Conservation (phyloP, 2,797 vertebrate genomes). For the Sus cebifrons region DNA sequence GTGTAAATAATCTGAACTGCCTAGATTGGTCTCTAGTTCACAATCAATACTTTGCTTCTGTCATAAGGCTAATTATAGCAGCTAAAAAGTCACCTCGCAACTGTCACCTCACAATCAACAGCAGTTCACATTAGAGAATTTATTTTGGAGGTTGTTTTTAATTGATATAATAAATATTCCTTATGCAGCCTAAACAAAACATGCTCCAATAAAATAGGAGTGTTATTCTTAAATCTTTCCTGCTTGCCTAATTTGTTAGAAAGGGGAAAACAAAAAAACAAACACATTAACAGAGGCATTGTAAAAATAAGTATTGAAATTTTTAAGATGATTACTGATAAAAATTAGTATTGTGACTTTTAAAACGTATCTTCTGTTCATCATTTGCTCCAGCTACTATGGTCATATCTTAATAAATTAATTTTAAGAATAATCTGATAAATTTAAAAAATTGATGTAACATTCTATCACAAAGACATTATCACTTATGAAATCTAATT, state of each 20-base stretch:
- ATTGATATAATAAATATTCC: slow-evolving; percentile 92
- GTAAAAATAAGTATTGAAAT: slow-evolving; percentile 81
- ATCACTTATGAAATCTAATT: slow-evolving; percentile 79
- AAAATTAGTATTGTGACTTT: slow-evolving; percentile 85
- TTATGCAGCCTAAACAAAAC: slow-evolving; percentile 87
- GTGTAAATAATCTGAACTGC: slow-evolving; percentile 92
- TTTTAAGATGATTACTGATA: slow-evolving; percentile 85
- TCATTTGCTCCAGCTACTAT: slow-evolving; percentile 81
- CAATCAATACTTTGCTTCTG: slow-evolving; percentile 93
- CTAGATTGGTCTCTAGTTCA: slow-evolving; percentile 91
- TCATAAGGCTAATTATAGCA: slow-evolving; percentile 93
- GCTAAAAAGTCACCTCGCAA: slow-evolving; percentile 92
- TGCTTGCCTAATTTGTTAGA: slow-evolving; percentile 85
- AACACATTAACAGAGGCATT: slow-evolving; percentile 78
- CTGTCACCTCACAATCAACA: slow-evolving; percentile 90
- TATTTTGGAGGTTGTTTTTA: slow-evolving; percentile 90
- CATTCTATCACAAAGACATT: slow-evolving; percentile 80
- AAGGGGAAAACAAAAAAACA: slow-evolving; percentile 81
- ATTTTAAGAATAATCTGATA: slow-evolving; percentile 78
- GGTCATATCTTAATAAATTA: slow-evolving; percentile 80
- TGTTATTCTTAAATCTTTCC: slow-evolving; percentile 84
- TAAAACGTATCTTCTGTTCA: slow-evolving; percentile 86
- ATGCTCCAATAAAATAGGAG: slow-evolving; percentile 88
- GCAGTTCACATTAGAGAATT: slow-evolving; percentile 90
- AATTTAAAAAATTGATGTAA: slow-evolving; percentile 82